Conservation (phyloP, 2,797 vertebrate species). For the Rhinogobio ventralis region DNA sequence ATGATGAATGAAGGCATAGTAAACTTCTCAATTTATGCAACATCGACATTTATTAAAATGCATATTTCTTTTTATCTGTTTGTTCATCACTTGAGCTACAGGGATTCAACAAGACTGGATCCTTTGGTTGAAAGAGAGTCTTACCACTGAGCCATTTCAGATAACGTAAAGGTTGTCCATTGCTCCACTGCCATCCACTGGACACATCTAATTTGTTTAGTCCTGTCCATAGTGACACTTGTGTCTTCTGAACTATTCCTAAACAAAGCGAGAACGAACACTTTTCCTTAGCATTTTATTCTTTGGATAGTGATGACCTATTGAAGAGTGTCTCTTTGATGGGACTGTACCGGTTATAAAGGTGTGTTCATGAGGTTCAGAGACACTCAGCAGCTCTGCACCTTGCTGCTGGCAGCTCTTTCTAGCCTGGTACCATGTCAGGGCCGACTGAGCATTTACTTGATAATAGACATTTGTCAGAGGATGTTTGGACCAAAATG, state of each 20-base stretch:
- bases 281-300: not conserved
- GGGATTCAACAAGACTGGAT: not conserved
- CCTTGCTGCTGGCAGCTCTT: conserved; percentile 89
- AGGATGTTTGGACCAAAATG: conserved; percentile 80
- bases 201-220: conserved; percentile 84
- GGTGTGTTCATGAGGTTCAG: conserved; percentile 84
- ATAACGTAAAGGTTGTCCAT: conserved; percentile 85
- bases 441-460: conserved; percentile 79
- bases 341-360: conserved; percentile 84
- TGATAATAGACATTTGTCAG: conserved; percentile 84
- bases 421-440: conserved; percentile 89
- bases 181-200: conserved; percentile 90
- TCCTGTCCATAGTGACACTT: conserved; percentile 86
- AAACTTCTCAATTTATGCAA: not conserved
- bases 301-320: not conserved
- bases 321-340: not conserved
- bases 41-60: not conserved
- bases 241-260: conserved; percentile 75
- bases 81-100: not conserved
- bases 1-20: not conserved
- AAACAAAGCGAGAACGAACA: not conserved
- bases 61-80: not conserved
- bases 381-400: conserved; percentile 83
- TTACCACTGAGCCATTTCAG: conserved; percentile 82
- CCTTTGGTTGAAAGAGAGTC: not conserved